These are phyloP conservation scores for Etheostoma nigrum DNA, from an alignment of 2,797 vertebrate species.

Conservation along the genomic window DNA sequence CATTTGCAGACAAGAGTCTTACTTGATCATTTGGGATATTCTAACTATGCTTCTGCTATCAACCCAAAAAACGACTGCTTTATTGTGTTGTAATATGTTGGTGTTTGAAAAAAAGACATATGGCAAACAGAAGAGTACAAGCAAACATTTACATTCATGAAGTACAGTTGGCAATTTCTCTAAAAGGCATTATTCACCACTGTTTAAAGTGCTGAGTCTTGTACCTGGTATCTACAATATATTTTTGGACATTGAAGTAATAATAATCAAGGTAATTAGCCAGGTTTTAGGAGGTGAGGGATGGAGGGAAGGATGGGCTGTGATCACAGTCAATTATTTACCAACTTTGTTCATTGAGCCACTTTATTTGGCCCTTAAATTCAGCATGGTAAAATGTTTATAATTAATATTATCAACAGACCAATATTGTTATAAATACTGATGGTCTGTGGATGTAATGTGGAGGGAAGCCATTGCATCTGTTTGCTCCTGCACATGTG, in stretches of 20 bases:
- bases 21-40: background rate
- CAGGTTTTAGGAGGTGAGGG: slow-evolving; percentile 17
- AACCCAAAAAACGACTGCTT: background rate
- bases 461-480: background rate
- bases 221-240: slow-evolving; percentile 1
- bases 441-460: background rate
- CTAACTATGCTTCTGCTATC: background rate
- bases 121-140: background rate
- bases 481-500: background rate
- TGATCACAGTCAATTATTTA: slow-evolving; percentile 61
- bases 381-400: background rate
- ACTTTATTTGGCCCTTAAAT: slow-evolving; percentile 15
- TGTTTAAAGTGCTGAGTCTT: slow-evolving; percentile 26
- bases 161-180: background rate
- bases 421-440: background rate
- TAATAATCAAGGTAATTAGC: slow-evolving; percentile 48
- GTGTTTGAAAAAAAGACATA: slow-evolving; percentile 8
- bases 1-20: background rate
- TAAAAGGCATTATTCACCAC: background rate
- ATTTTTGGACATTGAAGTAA: slow-evolving; percentile 36
- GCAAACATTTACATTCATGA: background rate
- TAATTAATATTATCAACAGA: background rate
- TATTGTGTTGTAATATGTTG: background rate
- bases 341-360: slow-evolving; percentile 28
- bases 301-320: slow-evolving; percentile 16